Conservation (phyloP, 2,113 vertebrate genomes). For the Thamnophis sirtalis region DNA sequence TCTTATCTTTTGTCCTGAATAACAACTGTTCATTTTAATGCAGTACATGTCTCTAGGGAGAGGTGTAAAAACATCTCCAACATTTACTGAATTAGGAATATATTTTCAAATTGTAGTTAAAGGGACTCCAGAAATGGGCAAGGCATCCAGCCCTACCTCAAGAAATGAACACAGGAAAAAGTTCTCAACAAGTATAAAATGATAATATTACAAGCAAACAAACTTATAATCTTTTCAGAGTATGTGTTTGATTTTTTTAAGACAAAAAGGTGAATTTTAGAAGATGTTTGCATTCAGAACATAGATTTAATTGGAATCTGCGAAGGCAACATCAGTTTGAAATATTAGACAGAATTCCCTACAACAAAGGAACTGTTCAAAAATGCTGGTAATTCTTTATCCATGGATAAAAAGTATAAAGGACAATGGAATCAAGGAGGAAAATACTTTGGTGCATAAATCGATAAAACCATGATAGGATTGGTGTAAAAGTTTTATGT, state of each 20-base stretch:
- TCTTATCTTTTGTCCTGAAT: constrained; percentile 16
- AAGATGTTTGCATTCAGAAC: background rate
- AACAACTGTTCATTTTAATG: background rate
- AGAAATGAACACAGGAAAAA: constrained; percentile 35
- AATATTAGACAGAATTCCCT: background rate
- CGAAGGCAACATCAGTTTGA: constrained; percentile 15
- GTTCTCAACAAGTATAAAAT: constrained; percentile 28
- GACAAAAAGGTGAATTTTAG: background rate
- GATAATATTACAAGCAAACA: constrained; percentile 32
- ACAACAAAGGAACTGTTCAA: rapidly evolving
- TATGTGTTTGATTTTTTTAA: background rate
- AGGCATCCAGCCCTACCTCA: constrained; percentile 29
- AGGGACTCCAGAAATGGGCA: constrained; percentile 38
- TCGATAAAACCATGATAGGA: background rate
- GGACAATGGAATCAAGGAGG: background rate
- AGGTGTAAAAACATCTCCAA: background rate
- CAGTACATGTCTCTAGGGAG: constrained; percentile 31
- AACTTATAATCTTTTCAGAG: background rate
- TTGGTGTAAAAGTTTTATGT: background rate
- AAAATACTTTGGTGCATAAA: background rate
- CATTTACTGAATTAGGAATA: constrained; percentile 36
- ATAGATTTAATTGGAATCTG: background rate
- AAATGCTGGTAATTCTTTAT: background rate
- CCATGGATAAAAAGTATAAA: background rate
- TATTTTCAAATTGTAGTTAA: constrained; percentile 37